These are phyloP conservation scores for Agelas oroides DNA, from an alignment of 37 sponge, comb jelly and placozoan genomes.

Conservation along the genomic window DNA sequence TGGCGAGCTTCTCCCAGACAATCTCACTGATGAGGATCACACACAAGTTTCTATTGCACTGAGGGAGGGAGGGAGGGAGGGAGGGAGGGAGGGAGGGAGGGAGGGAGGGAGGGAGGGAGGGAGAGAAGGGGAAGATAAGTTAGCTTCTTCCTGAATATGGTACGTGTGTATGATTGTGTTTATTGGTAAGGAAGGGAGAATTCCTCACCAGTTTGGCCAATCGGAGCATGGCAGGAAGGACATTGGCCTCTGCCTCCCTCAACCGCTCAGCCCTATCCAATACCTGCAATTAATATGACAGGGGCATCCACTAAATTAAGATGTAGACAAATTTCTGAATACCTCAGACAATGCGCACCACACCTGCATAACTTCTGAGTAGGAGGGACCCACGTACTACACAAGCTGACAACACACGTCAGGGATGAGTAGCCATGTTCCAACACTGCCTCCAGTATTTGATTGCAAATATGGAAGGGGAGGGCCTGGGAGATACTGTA, in stretches of 20 bases:
- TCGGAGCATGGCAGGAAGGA: constrained; percentile 56
- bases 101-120: background rate
- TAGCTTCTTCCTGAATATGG: background rate
- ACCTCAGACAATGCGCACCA: background rate
- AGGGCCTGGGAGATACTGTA: too few relatives aligned
- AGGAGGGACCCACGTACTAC: too few relatives aligned
- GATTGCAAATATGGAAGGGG: too few relatives aligned
- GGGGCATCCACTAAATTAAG: background rate
- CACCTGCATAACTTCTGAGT: too few relatives aligned
- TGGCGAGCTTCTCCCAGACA: constrained; percentile 28
- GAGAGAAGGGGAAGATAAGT: background rate
- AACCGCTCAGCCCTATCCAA: constrained; percentile 65
- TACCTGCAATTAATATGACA: constrained; percentile 17
- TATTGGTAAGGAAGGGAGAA: too few relatives aligned
- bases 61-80: background rate
- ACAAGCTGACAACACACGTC: too few relatives aligned
- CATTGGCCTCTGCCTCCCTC: constrained; percentile 44
- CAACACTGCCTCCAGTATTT: too few relatives aligned
- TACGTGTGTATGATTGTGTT: too few relatives aligned
- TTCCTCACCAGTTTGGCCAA: constrained; percentile 43
- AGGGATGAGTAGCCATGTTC: too few relatives aligned
- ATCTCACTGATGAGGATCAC: constrained; percentile 51
- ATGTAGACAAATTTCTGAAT: too few relatives aligned
- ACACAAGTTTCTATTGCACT: constrained; percentile 38
- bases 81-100: background rate